These are phyloP conservation scores for Sitodiplosis mosellana DNA, from an alignment of 1,140 invertebrate species.

Conservation along the genomic window DNA sequence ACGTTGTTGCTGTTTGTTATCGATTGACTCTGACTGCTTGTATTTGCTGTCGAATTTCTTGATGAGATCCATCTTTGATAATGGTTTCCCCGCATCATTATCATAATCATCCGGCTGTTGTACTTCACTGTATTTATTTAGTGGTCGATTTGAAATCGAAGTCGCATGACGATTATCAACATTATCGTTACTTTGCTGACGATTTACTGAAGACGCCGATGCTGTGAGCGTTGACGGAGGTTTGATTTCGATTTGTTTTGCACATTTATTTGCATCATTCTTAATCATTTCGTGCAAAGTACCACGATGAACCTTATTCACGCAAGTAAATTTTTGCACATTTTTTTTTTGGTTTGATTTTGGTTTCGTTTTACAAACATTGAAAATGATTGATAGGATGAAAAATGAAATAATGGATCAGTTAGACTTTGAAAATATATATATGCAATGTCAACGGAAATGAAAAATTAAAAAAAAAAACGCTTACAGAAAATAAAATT, in stretches of 20 bases:
- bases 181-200: not conserved
- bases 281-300: slow-evolving; percentile 3
- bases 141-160: slow-evolving; percentile 4
- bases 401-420: not conserved
- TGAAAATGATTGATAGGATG: not conserved
- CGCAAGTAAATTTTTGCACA: not conserved
- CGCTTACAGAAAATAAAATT: not conserved
- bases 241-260: slow-evolving; percentile 11
- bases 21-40: slow-evolving; percentile 5
- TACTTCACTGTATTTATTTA: not conserved
- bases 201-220: slow-evolving; percentile 1
- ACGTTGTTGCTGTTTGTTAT: no score
- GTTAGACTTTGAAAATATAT: not conserved
- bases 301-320: not conserved
- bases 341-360: not conserved
- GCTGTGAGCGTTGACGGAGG: slow-evolving; percentile 6
- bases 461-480: not conserved
- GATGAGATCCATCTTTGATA: slow-evolving; percentile 13
- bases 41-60: slow-evolving; percentile 23
- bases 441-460: no score
- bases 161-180: not conserved
- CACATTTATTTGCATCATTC: slow-evolving; percentile 5
- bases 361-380: not conserved
- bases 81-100: not conserved
- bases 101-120: not conserved